Percentiles rank a stretch among this genome's conserved stretches.
Conservation (phyloP, 2,113 vertebrate species). For the Coptodon rendalli region DNA sequence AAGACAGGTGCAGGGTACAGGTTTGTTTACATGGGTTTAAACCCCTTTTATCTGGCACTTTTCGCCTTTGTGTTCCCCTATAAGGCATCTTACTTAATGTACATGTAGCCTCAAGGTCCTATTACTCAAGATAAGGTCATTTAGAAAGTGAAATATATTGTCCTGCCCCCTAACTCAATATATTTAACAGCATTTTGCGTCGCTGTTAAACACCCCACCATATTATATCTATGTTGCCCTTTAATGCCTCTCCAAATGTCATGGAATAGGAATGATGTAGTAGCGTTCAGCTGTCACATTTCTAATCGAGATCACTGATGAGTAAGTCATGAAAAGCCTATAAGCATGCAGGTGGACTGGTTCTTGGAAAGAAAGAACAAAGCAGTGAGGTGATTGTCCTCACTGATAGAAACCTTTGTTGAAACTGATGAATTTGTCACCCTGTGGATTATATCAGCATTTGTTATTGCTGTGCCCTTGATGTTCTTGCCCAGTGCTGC, state of each 20-base stretch:
- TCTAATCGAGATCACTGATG: not conserved
- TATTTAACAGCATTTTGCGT: not conserved
- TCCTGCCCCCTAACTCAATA: not conserved
- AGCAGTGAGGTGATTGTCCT: not conserved
- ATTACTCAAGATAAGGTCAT: not conserved
- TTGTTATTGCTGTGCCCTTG: not conserved
- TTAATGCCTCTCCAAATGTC: not conserved
- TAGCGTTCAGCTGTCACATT: not conserved
- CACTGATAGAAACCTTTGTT: not conserved
- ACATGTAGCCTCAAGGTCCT: not conserved
- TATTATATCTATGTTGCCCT: not conserved
- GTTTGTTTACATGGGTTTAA: not conserved
- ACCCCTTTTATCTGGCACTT: not conserved
- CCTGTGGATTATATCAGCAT: not conserved
- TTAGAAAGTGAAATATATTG: not conserved
- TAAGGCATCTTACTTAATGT: not conserved
- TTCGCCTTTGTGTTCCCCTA: not conserved
- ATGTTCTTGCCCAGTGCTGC: not conserved
- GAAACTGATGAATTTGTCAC: not conserved
- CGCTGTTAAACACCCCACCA: not conserved
- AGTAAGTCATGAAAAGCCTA: not conserved
- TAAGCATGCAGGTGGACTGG: not conserved
- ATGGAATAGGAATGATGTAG: not conserved
- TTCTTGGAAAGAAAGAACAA: not conserved
- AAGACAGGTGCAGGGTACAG: not conserved